A percentile compares a stretch with the other conserved stretches of the same genome.
Conservation (phyloP, 2,888 invertebrate genomes). For the Lasioglossum leucozonium region DNA sequence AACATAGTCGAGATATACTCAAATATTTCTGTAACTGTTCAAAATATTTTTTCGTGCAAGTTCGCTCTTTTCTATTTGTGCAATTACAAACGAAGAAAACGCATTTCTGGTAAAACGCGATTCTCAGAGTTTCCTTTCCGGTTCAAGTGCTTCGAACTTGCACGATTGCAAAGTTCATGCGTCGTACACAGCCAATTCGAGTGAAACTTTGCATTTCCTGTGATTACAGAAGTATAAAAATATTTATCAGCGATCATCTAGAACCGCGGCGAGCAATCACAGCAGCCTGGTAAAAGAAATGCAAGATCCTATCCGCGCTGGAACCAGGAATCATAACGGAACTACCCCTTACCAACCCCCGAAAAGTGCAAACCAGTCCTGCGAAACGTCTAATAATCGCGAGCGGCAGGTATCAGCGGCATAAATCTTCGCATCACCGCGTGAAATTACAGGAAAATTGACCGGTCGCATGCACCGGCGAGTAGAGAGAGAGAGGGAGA, state of each 20-base stretch:
- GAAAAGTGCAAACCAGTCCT: conserved; percentile 2
- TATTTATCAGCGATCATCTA: conserved; percentile 1
- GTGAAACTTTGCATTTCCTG: no score
- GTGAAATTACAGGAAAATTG: conserved; percentile 1
- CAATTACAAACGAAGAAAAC: not conserved
- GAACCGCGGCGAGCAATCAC: not conserved
- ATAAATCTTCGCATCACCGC: conserved; percentile 6
- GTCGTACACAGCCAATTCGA: not conserved
- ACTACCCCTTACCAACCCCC: not conserved
- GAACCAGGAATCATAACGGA: not conserved
- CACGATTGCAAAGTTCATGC: not conserved
- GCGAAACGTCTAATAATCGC: conserved; percentile 6
- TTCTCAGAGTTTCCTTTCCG: not conserved
- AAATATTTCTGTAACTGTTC: no score
- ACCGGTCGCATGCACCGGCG: conserved; percentile 1
- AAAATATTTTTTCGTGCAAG: not conserved
- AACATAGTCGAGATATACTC: no score
- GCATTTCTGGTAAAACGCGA: not conserved
- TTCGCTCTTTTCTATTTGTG: fast-evolving
- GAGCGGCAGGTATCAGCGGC: conserved; percentile 1
- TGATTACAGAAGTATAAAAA: not conserved
- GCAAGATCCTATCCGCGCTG: not conserved
- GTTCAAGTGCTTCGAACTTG: not conserved
- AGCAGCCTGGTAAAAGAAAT: not conserved
- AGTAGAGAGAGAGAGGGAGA: no score